phyloP scores from a whole-genome alignment of 1,140 invertebrate genomes.

The Planococcus citri region DNA sequence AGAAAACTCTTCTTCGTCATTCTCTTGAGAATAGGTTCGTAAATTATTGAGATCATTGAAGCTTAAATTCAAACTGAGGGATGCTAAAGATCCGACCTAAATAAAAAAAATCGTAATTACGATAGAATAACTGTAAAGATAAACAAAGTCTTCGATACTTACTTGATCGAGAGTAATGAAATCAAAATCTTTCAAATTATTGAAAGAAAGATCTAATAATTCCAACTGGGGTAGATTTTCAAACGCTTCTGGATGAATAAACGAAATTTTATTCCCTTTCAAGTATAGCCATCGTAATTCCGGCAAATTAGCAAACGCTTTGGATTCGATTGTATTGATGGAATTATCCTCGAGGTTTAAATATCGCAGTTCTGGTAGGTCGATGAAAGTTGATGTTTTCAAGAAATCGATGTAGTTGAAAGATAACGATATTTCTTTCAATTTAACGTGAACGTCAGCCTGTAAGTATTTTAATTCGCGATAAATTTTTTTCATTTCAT shows the following conservation, averaged over 20 bases:
- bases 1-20: neutral
- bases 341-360: slow-evolving; percentile 68
- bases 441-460: slow-evolving; percentile 57
- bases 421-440: slow-evolving; percentile 63
- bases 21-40: neutral
- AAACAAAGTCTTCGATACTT: too few relatives aligned
- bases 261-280: slow-evolving; percentile 62
- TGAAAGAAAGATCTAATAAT: slow-evolving; percentile 67
- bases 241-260: slow-evolving; percentile 46
- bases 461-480: slow-evolving; percentile 34
- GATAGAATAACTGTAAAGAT: too few relatives aligned
- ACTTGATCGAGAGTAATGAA: slow-evolving; percentile 71
- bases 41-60: slow-evolving; percentile 48
- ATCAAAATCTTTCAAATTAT: slow-evolving; percentile 60
- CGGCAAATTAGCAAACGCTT: slow-evolving; percentile 64
- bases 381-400: slow-evolving; percentile 62
- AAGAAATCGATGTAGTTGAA: slow-evolving; percentile 62
- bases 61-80: slow-evolving; percentile 67
- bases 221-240: slow-evolving; percentile 73
- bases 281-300: slow-evolving; percentile 59
- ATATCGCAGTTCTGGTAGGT: slow-evolving; percentile 51
- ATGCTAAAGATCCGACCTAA: slow-evolving; percentile 46
- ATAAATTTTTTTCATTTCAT: too few relatives aligned
- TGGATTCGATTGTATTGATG: slow-evolving; percentile 53
- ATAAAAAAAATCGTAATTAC: neutral